Conservation (phyloP, 1,140 invertebrate species). For the Gryon sp. region DNA sequence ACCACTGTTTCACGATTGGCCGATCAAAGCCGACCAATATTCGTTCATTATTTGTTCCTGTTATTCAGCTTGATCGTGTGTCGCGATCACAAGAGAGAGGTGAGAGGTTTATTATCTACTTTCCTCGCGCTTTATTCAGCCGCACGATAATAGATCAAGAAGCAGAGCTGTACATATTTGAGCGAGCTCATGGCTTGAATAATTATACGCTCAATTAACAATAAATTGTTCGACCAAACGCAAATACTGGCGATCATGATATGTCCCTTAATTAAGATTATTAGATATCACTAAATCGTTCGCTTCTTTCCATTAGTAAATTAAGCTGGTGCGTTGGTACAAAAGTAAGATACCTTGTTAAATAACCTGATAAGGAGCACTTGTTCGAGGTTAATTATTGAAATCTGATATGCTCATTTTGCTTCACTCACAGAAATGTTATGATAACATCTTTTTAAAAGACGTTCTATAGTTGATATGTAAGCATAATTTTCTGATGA, state of each 20-base stretch:
- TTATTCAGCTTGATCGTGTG: constrained; percentile 40
- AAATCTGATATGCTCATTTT: no score
- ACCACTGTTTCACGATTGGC: constrained; percentile 63
- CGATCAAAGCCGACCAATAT: constrained; percentile 62
- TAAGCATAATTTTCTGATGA: no score
- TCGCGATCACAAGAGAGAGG: not conserved
- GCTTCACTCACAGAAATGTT: no score
- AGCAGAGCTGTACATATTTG: constrained; percentile 16
- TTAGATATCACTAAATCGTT: no score
- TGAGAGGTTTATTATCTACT: constrained; percentile 13
- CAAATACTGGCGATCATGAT: constrained; percentile 1
- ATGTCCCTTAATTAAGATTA: constrained; percentile 20
- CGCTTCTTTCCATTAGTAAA: no score
- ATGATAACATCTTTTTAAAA: no score
- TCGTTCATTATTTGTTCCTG: constrained; percentile 63
- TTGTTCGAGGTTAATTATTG: no score
- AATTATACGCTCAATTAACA: constrained; percentile 48
- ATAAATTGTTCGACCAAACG: constrained; percentile 20
- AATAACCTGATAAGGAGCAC: no score
- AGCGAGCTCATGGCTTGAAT: constrained; percentile 20
- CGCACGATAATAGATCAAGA: constrained; percentile 36
- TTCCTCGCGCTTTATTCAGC: constrained; percentile 24
- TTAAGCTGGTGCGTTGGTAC: no score
- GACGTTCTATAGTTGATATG: no score
- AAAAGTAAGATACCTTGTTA: no score